Conservation (phyloP, 2,888 invertebrate species). For the Stratiomys singularior region DNA sequence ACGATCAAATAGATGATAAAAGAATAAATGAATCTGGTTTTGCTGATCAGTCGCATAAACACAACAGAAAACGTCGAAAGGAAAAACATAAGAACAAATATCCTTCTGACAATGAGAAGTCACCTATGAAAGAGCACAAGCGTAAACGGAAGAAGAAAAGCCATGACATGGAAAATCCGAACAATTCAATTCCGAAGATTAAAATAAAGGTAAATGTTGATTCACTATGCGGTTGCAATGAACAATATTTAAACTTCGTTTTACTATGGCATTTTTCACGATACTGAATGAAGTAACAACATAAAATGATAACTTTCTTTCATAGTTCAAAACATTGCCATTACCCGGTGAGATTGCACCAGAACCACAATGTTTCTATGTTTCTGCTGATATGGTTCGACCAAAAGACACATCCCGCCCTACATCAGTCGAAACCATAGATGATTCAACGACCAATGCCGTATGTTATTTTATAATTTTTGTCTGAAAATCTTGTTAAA, state of each 20-base stretch:
- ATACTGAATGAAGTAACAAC: too few species aligned
- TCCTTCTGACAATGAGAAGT: slow-evolving; percentile 67
- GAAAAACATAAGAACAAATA: slow-evolving; percentile 82
- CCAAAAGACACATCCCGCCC: slow-evolving; percentile 63
- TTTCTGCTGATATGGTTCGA: slow-evolving; percentile 71
- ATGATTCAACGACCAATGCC: slow-evolving; percentile 57
- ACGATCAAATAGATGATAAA: background rate
- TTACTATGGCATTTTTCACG: too few species aligned
- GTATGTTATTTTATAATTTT: slow-evolving; percentile 45
- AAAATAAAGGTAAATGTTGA: slow-evolving; percentile 75
- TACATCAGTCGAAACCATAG: slow-evolving; percentile 64
- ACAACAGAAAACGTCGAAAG: slow-evolving; percentile 75
- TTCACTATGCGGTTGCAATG: background rate
- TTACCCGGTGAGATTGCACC: slow-evolving; percentile 75
- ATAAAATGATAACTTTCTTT: background rate
- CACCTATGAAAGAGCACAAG: slow-evolving; percentile 79
- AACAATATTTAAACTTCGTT: too few species aligned
- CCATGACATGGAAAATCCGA: slow-evolving; percentile 71
- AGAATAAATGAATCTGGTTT: slow-evolving; percentile 48
- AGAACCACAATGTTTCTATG: slow-evolving; percentile 83
- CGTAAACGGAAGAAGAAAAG: slow-evolving; percentile 84
- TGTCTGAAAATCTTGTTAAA: background rate
- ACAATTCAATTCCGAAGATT: slow-evolving; percentile 72
- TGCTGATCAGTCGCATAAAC: slow-evolving; percentile 64
- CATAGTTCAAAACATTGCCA: slow-evolving; percentile 62